Conservation (phyloP, 2,113 vertebrate genomes). For the Sturnus vulgaris region DNA sequence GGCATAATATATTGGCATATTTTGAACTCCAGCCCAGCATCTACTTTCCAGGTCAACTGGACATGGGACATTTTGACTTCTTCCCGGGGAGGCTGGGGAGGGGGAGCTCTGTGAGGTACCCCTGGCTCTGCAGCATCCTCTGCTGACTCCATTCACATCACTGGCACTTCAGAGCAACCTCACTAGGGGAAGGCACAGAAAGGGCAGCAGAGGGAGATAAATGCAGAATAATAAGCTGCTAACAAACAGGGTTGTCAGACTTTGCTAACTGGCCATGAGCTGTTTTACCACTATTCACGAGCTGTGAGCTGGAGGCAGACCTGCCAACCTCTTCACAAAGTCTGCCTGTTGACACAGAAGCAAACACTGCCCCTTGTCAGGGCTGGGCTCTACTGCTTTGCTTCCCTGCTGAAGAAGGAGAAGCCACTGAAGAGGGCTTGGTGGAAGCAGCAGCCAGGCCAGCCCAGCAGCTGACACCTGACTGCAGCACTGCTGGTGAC, state of each 20-base stretch:
- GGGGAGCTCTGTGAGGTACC: neutral
- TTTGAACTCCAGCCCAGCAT: neutral
- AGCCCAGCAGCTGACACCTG: neutral
- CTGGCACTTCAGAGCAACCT: neutral
- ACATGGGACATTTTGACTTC: neutral
- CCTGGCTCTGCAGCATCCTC: neutral
- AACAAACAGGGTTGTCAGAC: neutral
- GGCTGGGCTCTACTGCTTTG: neutral
- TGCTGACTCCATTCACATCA: neutral
- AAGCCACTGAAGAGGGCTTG: too few species aligned
- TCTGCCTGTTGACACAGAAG: neutral
- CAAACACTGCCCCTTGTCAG: neutral
- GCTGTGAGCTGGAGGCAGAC: neutral
- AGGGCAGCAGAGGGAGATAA: neutral
- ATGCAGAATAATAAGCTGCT: neutral
- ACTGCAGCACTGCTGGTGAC: neutral
- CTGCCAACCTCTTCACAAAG: neutral
- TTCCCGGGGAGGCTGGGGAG: neutral
- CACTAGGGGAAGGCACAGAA: neutral
- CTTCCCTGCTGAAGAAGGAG: neutral
- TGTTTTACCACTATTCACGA: fast-evolving
- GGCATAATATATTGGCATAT: neutral
- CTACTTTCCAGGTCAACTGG: neutral
- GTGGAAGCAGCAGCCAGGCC: neutral
- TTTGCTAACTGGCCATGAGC: neutral